Evolutionary conservation across 2,113 vertebrate genomes (phyloP).

Genomic region (Lophius piscatorius): DNA sequence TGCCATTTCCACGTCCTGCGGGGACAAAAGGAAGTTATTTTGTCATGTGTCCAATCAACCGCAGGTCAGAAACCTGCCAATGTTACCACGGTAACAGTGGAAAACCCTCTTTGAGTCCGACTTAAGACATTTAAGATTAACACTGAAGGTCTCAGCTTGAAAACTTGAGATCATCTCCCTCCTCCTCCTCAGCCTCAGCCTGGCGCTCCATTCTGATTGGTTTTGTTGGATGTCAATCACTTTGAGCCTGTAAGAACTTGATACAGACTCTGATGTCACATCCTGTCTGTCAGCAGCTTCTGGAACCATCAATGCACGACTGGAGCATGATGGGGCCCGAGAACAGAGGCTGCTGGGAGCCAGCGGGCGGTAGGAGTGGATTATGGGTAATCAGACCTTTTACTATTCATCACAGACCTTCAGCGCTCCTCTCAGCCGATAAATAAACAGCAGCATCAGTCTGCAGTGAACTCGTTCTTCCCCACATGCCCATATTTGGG

Average conservation of each 20-base stretch:
- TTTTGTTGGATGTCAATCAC: constrained; percentile 58
- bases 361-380: constrained; percentile 30
- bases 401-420: constrained; percentile 78
- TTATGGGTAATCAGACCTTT: constrained; percentile 76
- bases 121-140: too few relatives aligned
- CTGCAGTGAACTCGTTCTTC: too few relatives aligned
- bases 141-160: constrained; percentile 62
- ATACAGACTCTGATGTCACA: constrained; percentile 48
- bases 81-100: not conserved
- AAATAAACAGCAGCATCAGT: too few relatives aligned
- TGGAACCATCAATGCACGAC: constrained; percentile 53
- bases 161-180: constrained; percentile 58
- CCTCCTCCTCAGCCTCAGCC: constrained; percentile 31
- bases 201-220: constrained; percentile 36
- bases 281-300: constrained; percentile 67
- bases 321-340: constrained; percentile 66
- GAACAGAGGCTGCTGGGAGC: constrained; percentile 58
- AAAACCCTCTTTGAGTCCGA: not conserved
- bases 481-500: too few relatives aligned
- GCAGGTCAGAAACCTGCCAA: too few relatives aligned
- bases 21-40: not conserved
- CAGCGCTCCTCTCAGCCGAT: too few relatives aligned
- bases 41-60: not conserved
- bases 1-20: constrained; percentile 88
- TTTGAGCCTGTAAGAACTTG: constrained; percentile 33